A percentile compares a stretch with the other conserved stretches of the same genome.
These are phyloP conservation scores for Orchesella cincta DNA, from an alignment of 1,140 invertebrate species.

Conservation along the genomic window DNA sequence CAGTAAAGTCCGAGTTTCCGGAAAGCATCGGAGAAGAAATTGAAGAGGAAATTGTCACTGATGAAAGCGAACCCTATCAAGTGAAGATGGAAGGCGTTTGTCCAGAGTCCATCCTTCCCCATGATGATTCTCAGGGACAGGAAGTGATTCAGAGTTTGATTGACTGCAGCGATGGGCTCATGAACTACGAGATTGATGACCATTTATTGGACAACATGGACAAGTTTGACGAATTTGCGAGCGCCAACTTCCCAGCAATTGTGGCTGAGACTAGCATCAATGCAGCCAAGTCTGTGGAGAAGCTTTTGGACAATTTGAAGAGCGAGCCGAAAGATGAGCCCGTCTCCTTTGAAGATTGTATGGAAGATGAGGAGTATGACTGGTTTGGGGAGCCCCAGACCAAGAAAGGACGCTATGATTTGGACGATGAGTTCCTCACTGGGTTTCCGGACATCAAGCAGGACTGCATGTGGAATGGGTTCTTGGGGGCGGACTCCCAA, in stretches of 20 bases:
- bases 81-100: not conserved
- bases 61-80: not conserved
- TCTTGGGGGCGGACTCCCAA: conserved; percentile 15
- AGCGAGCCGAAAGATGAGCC: not conserved
- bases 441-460: conserved; percentile 39
- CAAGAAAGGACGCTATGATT: conserved; percentile 21
- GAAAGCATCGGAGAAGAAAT: not conserved
- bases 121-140: not conserved
- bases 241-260: not conserved
- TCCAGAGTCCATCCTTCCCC: not conserved
- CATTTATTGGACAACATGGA: conserved; percentile 21
- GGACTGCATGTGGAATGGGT: conserved; percentile 49
- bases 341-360: not conserved
- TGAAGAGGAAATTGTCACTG: conserved; percentile 9
- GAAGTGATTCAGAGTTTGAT: conserved; percentile 2
- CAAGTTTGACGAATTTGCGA: not conserved
- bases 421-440: conserved; percentile 18
- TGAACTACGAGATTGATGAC: conserved; percentile 14
- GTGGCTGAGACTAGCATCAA: not conserved
- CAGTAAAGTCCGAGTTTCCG: conserved; percentile 11
- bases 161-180: not conserved
- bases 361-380: not conserved
- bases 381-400: conserved; percentile 13
- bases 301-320: conserved; percentile 8
- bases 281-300: conserved; percentile 7